Conservation (phyloP, 2,113 vertebrate genomes). For the Lamprologus tigripictilis region DNA sequence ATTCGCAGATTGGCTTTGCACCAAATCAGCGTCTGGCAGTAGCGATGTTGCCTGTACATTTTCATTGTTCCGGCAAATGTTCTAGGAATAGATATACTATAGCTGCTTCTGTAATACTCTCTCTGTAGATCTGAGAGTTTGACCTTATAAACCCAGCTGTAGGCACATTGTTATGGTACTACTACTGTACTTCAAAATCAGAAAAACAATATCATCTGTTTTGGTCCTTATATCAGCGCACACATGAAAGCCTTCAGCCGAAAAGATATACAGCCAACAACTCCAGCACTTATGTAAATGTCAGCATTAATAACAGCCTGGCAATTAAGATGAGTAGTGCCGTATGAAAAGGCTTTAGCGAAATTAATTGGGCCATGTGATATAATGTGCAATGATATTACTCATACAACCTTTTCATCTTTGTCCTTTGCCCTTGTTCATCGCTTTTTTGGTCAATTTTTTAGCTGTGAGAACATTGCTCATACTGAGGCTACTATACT, state of each 20-base stretch:
- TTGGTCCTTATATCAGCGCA: not conserved
- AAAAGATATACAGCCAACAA: not conserved
- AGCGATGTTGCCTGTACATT: not conserved
- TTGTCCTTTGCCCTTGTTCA: not conserved
- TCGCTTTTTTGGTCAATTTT: not conserved
- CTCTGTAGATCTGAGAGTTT: not conserved
- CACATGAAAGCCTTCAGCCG: not conserved
- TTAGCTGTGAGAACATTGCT: not conserved
- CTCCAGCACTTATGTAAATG: not conserved
- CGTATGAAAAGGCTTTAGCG: not conserved
- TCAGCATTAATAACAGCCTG: not conserved
- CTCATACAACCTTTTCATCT: not conserved
- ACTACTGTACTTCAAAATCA: not conserved
- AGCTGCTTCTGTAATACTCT: not conserved
- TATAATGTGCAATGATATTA: not conserved
- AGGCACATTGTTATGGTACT: not conserved
- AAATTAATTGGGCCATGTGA: not conserved
- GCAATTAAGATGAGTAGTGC: not conserved
- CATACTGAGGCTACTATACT: not conserved
- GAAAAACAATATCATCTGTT: not conserved
- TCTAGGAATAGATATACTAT: not conserved
- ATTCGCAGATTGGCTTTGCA: not conserved
- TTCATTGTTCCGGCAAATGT: not conserved
- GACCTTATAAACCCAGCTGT: not conserved
- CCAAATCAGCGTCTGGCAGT: not conserved